Base-by-base conservation (phyloP, 1,140 invertebrate genomes). In the Nylanderia fulva region DNA sequence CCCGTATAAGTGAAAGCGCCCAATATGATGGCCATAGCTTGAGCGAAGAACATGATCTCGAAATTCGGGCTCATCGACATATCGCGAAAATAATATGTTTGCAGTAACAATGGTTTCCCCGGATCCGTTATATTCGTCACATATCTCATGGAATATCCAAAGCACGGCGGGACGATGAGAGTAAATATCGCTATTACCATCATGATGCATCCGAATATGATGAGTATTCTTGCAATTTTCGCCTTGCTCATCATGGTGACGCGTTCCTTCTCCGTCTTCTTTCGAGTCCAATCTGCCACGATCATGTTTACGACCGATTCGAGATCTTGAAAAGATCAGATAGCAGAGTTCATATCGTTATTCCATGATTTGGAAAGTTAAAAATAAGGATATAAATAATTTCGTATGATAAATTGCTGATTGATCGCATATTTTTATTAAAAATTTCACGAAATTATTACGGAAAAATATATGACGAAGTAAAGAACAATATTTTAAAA, bases 241-340 rank as follows among this genome's bases (percentile, higher is more conserved):
- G 74, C 63, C 39, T 36, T 54, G 18, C 13, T 64, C 58, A 71
- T 80, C 64, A 61, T 71, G 2, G 39, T 60, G 21, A 13, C 24
- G 36, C 45, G 48, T 13, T 79, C 64, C 8, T 24, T 13, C 2
- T 64, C 27, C 8, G 84, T 71, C 24, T 85, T 82, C 24, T 13
- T 33, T 8, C 56, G 64, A 8, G 33, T 42, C 84, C 76, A 85
- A 36, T 82, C 84, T 7, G 66, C 27, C 7, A 61, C 76, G 5
- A 85, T 27, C 84, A 85, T 82, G 29, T 33, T 72, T 13, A 85
- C 24, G 7, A 85, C 4, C 0, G 54, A 29, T 18, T 13, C 9
- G 13, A 82, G 58, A 64, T 63, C 29, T 85, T 80, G 13, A 15
- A 36, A 72, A 6, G 52, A 6, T 18, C 21, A 29, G 61, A 60